phyloP scores from a whole-genome alignment of 2,113 vertebrate species.

The Burhinus bistriatus region DNA sequence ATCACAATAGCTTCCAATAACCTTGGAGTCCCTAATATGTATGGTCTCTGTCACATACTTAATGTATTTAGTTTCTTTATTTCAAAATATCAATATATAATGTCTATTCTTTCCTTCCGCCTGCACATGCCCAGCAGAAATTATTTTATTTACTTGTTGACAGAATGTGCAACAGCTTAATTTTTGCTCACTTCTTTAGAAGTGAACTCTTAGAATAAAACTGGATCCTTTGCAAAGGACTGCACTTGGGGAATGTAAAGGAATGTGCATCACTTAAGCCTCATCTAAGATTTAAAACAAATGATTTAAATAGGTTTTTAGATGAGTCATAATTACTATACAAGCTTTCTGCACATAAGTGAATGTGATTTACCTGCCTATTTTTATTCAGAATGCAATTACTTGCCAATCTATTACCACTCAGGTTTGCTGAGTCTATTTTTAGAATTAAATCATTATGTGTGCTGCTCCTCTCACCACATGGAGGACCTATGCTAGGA shows the following conservation, averaged over 20 bases:
- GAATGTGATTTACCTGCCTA: conserved; percentile 39
- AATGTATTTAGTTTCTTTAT: background rate
- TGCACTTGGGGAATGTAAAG: background rate
- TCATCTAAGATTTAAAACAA: conserved; percentile 27
- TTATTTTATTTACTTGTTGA: background rate
- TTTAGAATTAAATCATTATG: background rate
- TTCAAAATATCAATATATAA: background rate
- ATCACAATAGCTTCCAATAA: background rate
- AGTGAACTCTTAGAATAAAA: background rate
- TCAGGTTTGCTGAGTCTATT: background rate
- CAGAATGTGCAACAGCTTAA: background rate
- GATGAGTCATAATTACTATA: conserved; percentile 16
- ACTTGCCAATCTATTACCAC: conserved; percentile 14
- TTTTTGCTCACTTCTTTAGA: background rate
- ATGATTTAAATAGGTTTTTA: background rate
- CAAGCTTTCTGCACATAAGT: background rate
- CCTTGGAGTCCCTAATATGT: background rate
- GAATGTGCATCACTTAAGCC: background rate
- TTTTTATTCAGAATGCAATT: conserved; percentile 25
- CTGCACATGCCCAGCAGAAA: background rate
- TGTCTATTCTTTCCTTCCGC: background rate
- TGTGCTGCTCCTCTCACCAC: background rate
- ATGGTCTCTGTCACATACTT: background rate
- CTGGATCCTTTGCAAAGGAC: background rate
- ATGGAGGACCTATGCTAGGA: background rate